Conservation (phyloP, 2,888 invertebrate species). For the Oscheius myriophilus region DNA sequence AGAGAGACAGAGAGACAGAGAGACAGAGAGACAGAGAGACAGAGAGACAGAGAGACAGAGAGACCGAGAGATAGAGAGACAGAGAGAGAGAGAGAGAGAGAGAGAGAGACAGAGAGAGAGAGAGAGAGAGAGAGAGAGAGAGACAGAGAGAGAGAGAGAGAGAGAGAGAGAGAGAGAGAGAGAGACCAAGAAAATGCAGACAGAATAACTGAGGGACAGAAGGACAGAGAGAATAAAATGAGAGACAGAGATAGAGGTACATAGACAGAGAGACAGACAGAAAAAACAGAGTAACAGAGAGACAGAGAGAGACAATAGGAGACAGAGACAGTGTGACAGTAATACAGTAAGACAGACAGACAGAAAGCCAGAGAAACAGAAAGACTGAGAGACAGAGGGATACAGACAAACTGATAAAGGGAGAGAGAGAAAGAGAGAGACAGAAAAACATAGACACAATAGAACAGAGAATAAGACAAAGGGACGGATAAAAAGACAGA, state of each 20-base stretch:
- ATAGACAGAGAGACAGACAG: background rate
- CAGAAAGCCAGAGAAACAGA: too few species aligned
- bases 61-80: too few species aligned
- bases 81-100: too few species aligned
- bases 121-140: conserved; percentile 7
- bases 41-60: background rate
- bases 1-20: background rate
- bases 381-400: too few species aligned
- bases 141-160: background rate
- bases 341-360: too few species aligned
- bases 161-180: background rate
- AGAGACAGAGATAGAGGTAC: background rate
- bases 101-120: background rate
- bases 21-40: conserved; percentile 2
- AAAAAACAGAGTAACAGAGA: background rate
- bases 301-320: too few species aligned
- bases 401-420: too few species aligned
- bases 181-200: background rate
- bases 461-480: too few species aligned
- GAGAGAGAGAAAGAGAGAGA: too few species aligned
- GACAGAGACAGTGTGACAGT: too few species aligned
- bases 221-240: background rate
- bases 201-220: background rate
- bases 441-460: too few species aligned
- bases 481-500: too few species aligned